These are phyloP conservation scores for Gryon sp. DNA, from an alignment of 1,140 invertebrate genomes.

Conservation along the genomic window DNA sequence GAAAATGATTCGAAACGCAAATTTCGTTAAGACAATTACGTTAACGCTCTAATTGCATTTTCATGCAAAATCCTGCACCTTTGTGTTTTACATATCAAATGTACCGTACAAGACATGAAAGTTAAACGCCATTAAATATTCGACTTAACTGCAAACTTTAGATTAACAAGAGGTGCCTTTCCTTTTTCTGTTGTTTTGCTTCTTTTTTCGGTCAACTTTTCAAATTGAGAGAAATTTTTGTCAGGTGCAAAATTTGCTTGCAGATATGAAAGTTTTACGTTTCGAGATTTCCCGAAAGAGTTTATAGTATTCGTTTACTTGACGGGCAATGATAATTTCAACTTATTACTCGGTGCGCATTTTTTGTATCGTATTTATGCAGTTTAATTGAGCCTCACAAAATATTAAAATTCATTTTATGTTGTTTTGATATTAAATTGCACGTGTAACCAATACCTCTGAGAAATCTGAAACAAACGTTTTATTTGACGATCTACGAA, in stretches of 20 bases:
- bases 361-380: too few relatives aligned
- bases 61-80: conserved; percentile 26
- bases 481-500: conserved; percentile 16
- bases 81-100: conserved; percentile 42
- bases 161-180: conserved; percentile 32
- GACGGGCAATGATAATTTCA: too few relatives aligned
- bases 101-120: conserved; percentile 29
- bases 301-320: too few relatives aligned
- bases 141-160: conserved; percentile 32
- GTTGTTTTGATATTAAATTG: conserved; percentile 20
- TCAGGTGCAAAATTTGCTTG: conserved; percentile 8
- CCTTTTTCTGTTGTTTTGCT: too few relatives aligned
- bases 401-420: conserved; percentile 15
- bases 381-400: too few relatives aligned
- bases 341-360: too few relatives aligned
- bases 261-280: conserved; percentile 21
- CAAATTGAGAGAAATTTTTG: conserved; percentile 29
- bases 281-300: conserved; percentile 24
- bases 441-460: conserved; percentile 22
- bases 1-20: conserved; percentile 19
- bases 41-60: conserved; percentile 28
- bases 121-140: conserved; percentile 51
- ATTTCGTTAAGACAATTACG: conserved; percentile 17
- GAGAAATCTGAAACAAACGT: conserved; percentile 8
- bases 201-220: conserved; percentile 24